Evolutionary conservation across 2,797 vertebrate species (phyloP), one percentile per base, ranked within the genome.

Genomic region (Diglossa cyanea): DNA sequence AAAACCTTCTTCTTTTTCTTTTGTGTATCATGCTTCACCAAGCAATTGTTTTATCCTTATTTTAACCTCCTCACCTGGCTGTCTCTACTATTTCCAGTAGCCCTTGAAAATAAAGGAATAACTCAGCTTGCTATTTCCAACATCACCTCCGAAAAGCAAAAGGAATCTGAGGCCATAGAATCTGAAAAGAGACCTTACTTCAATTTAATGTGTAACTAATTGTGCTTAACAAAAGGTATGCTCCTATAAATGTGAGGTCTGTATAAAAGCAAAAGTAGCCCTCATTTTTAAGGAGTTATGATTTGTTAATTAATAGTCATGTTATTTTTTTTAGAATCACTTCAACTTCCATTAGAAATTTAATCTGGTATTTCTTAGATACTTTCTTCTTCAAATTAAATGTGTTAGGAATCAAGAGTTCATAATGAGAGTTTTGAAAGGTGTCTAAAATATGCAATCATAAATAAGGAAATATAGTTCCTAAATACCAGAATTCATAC

Each of bases 31-130:
- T 60, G 60, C 28, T 79, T 71, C 60, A 89, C 40, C 31, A 82
- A 74, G 17, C n/a, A 82, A 75, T 48, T 87, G 30, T 61, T 94
- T 86, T 48, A 65, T 54, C 26, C 42, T 85, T 85, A 71, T 77
- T 82, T 94, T 93, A 91, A 95, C 60, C 53, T 81, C 60, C 39
- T 87, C 57, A 77, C 57, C 72, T 94, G 48, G 7, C 61, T 88
- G n/a, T 58, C 53, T 80, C 54, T 60, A 51, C 23, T 76, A 48
- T 54, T 94, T 78, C 62, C 17, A 84, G 30, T 26, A 78, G 55
- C 18, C 23, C 31, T 80, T 70, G 44, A 78, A 93, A 81, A 88
- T 23, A 68, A 7, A 53, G 33, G 88, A 91, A 63, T 28, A 90
- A 88, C 13, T 80, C 35, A 61, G 26, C 16, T 60, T 85, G 17